Evolutionary conservation across 1,140 invertebrate genomes (phyloP), one percentile per base, ranked within the genome.

Genomic region (Bombus sylvicola): DNA sequence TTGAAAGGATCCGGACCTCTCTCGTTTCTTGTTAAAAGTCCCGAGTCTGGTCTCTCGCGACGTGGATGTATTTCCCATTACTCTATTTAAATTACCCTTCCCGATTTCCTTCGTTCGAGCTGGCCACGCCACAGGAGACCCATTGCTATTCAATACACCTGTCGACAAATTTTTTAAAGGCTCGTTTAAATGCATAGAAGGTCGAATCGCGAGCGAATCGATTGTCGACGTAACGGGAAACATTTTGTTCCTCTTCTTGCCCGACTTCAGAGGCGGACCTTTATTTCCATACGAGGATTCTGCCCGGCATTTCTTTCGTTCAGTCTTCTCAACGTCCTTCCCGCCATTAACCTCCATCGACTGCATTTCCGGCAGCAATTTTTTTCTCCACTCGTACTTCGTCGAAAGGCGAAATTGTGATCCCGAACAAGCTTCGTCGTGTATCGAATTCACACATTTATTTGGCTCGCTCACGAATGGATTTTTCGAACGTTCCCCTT

Each of bases 141-240:
- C 3, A 71, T 76, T 31, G 43, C 72, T 57, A 37, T 73, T 68
- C 75, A 53, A 72, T 81, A 85, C 69, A 47, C 59, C 84, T 68
- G 79, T 81, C 84, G 71, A 75, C 71, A 59, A 85, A 81, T 85
- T 81, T 81, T 81, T 81, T 37, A 81, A 75, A 81, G 78, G 43
- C 62, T 81, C 84, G 59, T 81, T 81, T 75, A 81, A 85, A 81
- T 85, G 84, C 84, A 85, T 85, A 37, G 84, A 31, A 43, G 84
- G 69, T 43, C 78, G 77, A 66, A 68, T 81, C 79, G n/a, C 34
- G 34, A 18, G 34, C n/a, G 71, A 59, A 74, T 81, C 84, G 78
- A 85, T 75, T 6, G 34, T n/a, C 75, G 9, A 10, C 15, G 41
- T 22, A 41, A 13, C 31, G 66, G 37, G n/a, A 53, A 73, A 72